phyloP scores from a whole-genome alignment of 1,140 invertebrate genomes.

The Platorchestia sp. region DNA sequence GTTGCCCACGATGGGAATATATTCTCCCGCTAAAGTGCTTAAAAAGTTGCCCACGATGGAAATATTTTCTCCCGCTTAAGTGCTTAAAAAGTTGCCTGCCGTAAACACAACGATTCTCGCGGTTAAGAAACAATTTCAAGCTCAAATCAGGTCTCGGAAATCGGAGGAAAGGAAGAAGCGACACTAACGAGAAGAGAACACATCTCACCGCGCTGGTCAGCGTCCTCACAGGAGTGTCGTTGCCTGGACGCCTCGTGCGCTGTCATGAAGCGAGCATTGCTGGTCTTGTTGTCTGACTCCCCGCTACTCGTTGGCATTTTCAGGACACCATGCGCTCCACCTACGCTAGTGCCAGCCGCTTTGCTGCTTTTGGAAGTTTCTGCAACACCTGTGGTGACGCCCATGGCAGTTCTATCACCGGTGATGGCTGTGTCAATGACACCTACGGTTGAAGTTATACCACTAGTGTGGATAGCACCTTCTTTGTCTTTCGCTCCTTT shows the following conservation, averaged over 20 bases:
- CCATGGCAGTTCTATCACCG: not conserved
- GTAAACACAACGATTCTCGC: too few relatives aligned
- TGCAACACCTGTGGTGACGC: not conserved
- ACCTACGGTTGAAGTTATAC: not conserved
- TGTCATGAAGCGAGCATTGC: constrained; percentile 18
- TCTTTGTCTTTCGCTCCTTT: not conserved
- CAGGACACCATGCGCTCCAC: not conserved
- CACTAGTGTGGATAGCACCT: not conserved
- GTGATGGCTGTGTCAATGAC: not conserved
- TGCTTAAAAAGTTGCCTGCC: too few relatives aligned
- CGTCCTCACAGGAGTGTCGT: not conserved
- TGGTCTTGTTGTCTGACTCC: too few relatives aligned
- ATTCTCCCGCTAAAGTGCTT: too few relatives aligned
- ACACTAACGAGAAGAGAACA: not conserved
- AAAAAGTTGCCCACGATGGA: too few relatives aligned
- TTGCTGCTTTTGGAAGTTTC: not conserved
- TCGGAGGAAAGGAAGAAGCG: not conserved
- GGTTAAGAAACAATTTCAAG: not conserved
- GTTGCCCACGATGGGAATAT: too few relatives aligned
- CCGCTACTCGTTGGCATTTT: not conserved
- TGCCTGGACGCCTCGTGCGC: constrained; percentile 22
- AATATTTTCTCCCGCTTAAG: too few relatives aligned
- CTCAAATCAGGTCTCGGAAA: not conserved
- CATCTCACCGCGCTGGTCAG: not conserved
- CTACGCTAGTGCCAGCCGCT: not conserved